These are phyloP conservation scores for Hedychridium roseum DNA, from an alignment of 2,888 invertebrate species.

Conservation along the genomic window DNA sequence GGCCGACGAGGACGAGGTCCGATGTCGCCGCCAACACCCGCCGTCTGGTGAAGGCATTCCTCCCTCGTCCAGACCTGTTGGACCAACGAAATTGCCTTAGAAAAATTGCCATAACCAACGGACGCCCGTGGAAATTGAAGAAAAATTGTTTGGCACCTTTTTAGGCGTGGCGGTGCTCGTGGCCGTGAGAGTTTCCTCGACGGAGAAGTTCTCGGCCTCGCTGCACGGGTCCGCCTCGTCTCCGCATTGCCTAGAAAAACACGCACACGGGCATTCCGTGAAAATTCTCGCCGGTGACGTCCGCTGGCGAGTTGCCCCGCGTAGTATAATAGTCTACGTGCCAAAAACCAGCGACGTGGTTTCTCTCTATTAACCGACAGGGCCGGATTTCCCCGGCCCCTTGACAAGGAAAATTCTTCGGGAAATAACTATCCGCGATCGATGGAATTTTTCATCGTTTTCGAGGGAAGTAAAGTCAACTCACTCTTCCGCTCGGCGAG, in stretches of 20 bases:
- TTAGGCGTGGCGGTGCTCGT: too few relatives aligned
- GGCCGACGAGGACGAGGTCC: conserved; percentile 68
- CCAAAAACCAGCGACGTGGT: too few relatives aligned
- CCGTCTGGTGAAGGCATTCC: conserved; percentile 67
- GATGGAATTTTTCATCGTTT: too few relatives aligned
- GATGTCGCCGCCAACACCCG: conserved; percentile 66
- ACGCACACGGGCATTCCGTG: neutral
- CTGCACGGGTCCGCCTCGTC: conserved; percentile 59
- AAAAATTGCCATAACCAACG: too few relatives aligned
- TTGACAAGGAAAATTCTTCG: neutral
- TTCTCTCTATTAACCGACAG: too few relatives aligned
- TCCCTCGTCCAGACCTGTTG: conserved; percentile 77
- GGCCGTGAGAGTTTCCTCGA: conserved; percentile 49
- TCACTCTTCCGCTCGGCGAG: conserved; percentile 63
- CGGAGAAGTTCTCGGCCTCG: conserved; percentile 56
- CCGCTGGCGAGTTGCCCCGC: too few relatives aligned
- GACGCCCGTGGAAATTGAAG: neutral
- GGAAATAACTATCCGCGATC: neutral
- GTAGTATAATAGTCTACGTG: too few relatives aligned
- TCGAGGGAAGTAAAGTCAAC: conserved; percentile 31
- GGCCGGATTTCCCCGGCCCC: neutral
- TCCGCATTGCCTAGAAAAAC: conserved; percentile 51
- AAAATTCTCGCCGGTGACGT: too few relatives aligned
- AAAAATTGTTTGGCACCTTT: conserved; percentile 27
- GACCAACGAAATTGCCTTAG: neutral